phyloP scores from a whole-genome alignment of 1,140 invertebrate species.

The Drosophila funebris region DNA sequence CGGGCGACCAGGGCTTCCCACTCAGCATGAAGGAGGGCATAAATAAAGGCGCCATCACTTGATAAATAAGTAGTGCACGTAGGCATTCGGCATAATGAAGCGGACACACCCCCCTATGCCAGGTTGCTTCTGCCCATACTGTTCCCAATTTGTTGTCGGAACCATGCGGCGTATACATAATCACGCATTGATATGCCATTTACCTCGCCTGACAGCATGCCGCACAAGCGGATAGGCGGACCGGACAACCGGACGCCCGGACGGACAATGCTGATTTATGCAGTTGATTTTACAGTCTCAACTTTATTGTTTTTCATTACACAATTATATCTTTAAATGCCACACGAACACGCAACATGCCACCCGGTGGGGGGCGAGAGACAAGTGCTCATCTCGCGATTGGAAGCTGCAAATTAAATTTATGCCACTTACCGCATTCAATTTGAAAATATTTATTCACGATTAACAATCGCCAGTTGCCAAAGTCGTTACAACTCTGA shows the following conservation, averaged over 20 bases:
- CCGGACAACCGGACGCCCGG: neutral
- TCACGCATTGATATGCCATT: constrained; percentile 80
- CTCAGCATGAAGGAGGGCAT: constrained; percentile 30
- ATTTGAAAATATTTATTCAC: constrained; percentile 50
- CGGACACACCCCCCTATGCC: constrained; percentile 20
- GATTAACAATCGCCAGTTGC: neutral
- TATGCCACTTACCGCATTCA: constrained; percentile 42
- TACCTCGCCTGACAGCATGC: constrained; percentile 49
- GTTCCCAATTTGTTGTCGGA: constrained; percentile 51
- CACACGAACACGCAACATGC: neutral
- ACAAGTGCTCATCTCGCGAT: neutral
- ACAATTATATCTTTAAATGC: constrained; percentile 46
- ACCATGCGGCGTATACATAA: constrained; percentile 74
- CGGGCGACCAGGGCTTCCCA: neutral
- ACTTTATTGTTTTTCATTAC: constrained; percentile 61
- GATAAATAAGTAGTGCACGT: constrained; percentile 80
- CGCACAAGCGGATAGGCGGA: neutral
- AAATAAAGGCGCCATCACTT: constrained; percentile 71
- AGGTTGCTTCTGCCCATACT: neutral
- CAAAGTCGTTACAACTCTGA: constrained; percentile 69
- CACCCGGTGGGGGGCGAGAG: neutral
- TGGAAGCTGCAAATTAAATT: constrained; percentile 55
- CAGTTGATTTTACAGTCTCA: constrained; percentile 66
- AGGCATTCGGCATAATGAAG: constrained; percentile 78
- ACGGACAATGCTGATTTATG: constrained; percentile 60